Conservation (phyloP, 2,113 vertebrate genomes). For the Engraulis encrasicolus region DNA sequence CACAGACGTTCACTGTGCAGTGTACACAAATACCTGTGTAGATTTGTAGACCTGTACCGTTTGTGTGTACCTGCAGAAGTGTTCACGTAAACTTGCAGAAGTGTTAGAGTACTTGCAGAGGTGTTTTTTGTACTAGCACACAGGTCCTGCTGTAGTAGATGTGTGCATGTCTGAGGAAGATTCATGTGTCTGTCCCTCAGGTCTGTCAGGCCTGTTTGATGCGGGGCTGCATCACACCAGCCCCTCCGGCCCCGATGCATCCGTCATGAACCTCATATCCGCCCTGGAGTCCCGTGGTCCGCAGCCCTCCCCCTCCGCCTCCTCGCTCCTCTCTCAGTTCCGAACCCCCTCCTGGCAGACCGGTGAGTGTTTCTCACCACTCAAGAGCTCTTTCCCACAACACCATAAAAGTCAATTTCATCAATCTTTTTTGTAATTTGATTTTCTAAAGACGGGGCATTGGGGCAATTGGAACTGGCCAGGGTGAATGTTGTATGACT, state of each 20-base stretch:
- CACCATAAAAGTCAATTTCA: too few species aligned
- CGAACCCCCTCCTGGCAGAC: constrained; percentile 90
- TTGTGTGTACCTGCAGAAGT: constrained; percentile 16
- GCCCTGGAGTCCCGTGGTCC: constrained; percentile 88
- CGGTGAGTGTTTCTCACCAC: constrained; percentile 71
- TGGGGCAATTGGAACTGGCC: too few species aligned
- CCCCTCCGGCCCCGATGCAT: constrained; percentile 82
- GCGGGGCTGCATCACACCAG: constrained; percentile 85
- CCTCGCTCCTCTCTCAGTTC: constrained; percentile 91
- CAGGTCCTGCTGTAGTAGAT: too few species aligned
- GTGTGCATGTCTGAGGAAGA: background rate
- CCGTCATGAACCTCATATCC: constrained; percentile 92
- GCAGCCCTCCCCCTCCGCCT: constrained; percentile 86
- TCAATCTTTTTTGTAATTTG: too few species aligned
- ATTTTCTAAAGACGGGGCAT: too few species aligned
- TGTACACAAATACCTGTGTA: background rate
- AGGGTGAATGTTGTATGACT: too few species aligned
- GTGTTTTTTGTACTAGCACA: too few species aligned
- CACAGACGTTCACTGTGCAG: too few species aligned
- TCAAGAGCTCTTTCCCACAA: background rate
- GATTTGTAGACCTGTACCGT: too few species aligned
- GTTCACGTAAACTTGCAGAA: constrained; percentile 33
- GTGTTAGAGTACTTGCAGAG: background rate
- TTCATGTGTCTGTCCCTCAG: constrained; percentile 56
- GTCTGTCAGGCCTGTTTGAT: constrained; percentile 88